Percentiles rank a stretch among this genome's conserved stretches.
phyloP scores from a whole-genome alignment of 2,797 vertebrate genomes.

The Bradypodion ventrale region DNA sequence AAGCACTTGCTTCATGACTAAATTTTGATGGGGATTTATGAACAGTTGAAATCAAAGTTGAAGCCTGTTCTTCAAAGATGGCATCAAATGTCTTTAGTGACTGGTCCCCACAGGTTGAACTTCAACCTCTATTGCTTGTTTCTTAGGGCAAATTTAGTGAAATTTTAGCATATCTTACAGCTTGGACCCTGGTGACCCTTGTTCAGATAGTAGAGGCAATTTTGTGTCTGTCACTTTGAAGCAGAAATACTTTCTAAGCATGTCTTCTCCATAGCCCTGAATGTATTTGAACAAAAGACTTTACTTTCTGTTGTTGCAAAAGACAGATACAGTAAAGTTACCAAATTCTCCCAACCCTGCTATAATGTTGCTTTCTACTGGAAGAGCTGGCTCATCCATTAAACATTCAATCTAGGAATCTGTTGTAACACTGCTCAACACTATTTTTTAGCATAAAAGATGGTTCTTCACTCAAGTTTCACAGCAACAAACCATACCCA shows the following conservation, averaged over 20 bases:
- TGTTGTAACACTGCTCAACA: background rate
- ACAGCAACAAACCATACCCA: background rate
- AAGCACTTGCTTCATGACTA: too few relatives aligned
- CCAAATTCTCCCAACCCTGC: slow-evolving; percentile 57
- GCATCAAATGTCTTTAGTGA: too few relatives aligned
- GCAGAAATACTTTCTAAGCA: background rate
- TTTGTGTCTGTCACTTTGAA: too few relatives aligned
- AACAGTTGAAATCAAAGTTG: too few relatives aligned
- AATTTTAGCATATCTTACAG: too few relatives aligned
- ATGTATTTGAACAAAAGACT: slow-evolving; percentile 30
- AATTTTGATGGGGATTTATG: too few relatives aligned
- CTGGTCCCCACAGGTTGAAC: too few relatives aligned
- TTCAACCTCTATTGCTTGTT: too few relatives aligned
- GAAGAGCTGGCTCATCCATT: slow-evolving; percentile 46
- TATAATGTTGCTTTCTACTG: slow-evolving; percentile 44
- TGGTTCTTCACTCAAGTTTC: background rate
- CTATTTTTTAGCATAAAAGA: background rate
- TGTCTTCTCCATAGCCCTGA: background rate
- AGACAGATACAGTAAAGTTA: slow-evolving; percentile 52
- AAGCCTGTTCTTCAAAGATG: too few relatives aligned
- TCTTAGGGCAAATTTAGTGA: too few relatives aligned
- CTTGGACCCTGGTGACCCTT: too few relatives aligned
- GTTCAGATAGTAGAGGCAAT: too few relatives aligned
- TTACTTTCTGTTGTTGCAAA: slow-evolving; percentile 53
- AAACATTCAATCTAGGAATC: background rate